These are phyloP conservation scores for Synergus umbraculus DNA, from an alignment of 2,888 invertebrate species.

Conservation along the genomic window DNA sequence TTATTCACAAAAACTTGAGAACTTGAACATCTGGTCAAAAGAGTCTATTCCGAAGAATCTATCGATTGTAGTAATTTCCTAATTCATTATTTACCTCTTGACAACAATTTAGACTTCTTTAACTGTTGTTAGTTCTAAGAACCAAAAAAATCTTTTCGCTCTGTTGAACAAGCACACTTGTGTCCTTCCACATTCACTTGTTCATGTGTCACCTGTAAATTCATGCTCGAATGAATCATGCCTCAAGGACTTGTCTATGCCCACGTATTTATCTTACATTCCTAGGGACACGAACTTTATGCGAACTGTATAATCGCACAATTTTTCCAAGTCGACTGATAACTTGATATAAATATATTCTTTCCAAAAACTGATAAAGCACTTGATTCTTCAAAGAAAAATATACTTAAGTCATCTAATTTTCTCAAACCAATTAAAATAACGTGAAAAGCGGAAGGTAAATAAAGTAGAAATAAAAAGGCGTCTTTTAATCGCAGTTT, in stretches of 20 bases:
- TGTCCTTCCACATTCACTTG: constrained; percentile 16
- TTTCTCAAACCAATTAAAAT: background rate
- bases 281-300: background rate
- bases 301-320: too few relatives aligned
- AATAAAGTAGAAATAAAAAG: background rate
- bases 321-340: too few relatives aligned
- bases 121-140: background rate
- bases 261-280: background rate
- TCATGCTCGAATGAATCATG: constrained; percentile 1
- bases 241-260: background rate
- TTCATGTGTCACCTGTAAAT: background rate
- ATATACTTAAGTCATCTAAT: background rate
- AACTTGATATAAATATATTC: too few relatives aligned
- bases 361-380: too few relatives aligned
- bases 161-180: background rate
- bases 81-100: too few relatives aligned
- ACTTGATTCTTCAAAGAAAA: background rate
- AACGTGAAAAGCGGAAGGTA: background rate
- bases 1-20: background rate
- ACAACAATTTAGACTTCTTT: background rate
- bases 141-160: background rate
- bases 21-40: background rate
- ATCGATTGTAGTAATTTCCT: too few relatives aligned
- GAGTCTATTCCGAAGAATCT: too few relatives aligned
- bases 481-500: background rate